phyloP scores from a whole-genome alignment of 2,888 invertebrate species.

The Lydus trimaculatus region DNA sequence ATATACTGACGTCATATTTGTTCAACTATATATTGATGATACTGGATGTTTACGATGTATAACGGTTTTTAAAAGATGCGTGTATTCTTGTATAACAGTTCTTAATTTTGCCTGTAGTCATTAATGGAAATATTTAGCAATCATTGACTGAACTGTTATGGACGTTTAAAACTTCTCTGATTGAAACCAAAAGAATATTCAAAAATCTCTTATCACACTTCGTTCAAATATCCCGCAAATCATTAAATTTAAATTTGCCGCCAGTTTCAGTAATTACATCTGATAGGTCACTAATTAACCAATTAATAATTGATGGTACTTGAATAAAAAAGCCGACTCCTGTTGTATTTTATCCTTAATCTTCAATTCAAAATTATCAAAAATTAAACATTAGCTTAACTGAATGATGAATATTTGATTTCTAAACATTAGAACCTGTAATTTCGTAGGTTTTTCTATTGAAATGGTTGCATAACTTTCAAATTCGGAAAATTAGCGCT shows the following conservation, averaged over 20 bases:
- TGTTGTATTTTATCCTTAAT: too few relatives aligned
- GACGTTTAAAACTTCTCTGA: not conserved
- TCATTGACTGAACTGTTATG: not conserved
- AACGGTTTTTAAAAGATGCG: constrained; percentile 20
- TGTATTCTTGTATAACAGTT: constrained; percentile 21
- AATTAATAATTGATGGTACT: not conserved
- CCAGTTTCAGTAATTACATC: not conserved
- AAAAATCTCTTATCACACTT: too few relatives aligned
- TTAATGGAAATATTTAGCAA: not conserved
- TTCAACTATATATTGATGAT: constrained; percentile 26
- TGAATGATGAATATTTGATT: too few relatives aligned
- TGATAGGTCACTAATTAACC: not conserved
- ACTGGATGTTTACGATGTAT: constrained; percentile 25
- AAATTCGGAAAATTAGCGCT: not conserved
- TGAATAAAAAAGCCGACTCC: too few relatives aligned
- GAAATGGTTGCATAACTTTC: too few relatives aligned
- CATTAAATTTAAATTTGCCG: not conserved
- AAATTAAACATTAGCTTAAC: too few relatives aligned
- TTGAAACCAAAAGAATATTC: not conserved
- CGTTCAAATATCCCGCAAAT: not conserved
- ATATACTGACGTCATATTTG: constrained; percentile 23
- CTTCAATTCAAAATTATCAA: too few relatives aligned
- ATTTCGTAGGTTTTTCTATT: too few relatives aligned
- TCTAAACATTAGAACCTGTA: too few relatives aligned
- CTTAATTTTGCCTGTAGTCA: constrained; percentile 13